Base-by-base conservation (phyloP, 1,140 invertebrate species). In the Drosophila pruinosa region DNA sequence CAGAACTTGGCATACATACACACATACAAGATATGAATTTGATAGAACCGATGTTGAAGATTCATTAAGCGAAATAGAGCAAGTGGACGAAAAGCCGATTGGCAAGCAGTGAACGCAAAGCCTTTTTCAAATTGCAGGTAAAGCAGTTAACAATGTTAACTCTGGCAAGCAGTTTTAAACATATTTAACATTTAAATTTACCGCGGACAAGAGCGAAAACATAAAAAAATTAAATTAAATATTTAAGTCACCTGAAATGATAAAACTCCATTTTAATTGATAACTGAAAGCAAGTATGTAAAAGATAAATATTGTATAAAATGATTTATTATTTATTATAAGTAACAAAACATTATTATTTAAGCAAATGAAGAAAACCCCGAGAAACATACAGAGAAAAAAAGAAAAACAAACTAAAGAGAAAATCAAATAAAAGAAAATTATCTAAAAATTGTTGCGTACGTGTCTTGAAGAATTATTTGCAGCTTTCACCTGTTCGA, bases 291-390 rank as follows among this genome's bases (percentile, higher is more conserved):
- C 26, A 59, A 75, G 61, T 57, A 75, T 58, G 72, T 67, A 73
- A 74, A 54, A 78, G 52, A 86, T 67, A 76, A 85, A 86, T 77
- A 85, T 81, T 85, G 81, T 86, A 85, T 86, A 85, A 85, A 82
- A 85, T 86, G 77, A 80, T 85, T 85, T 86, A 85, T 85, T 86
- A 83, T 64, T 77, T 86, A 88, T 71, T 81, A 81, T 85, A 85
- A 85, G 77, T 67, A 81, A 64, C 41, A 80, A 62, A 76, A 57
- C 47, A 75, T 72, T 69, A 67, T 69, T 62, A 80, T 69, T 58
- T 80, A 85, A 85, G 69, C 64, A 72, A 65, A 75, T 43, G 52
- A 77, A 71, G 62, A 43, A 67, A 81, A 72, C 75, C 62, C 73
- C 68, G 67, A 68, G 59, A 77, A 82, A 82, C 62, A 73, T 53